These are phyloP conservation scores for Macrobrachium rosenbergii DNA, from an alignment of 1,140 invertebrate genomes.

Conservation along the genomic window DNA sequence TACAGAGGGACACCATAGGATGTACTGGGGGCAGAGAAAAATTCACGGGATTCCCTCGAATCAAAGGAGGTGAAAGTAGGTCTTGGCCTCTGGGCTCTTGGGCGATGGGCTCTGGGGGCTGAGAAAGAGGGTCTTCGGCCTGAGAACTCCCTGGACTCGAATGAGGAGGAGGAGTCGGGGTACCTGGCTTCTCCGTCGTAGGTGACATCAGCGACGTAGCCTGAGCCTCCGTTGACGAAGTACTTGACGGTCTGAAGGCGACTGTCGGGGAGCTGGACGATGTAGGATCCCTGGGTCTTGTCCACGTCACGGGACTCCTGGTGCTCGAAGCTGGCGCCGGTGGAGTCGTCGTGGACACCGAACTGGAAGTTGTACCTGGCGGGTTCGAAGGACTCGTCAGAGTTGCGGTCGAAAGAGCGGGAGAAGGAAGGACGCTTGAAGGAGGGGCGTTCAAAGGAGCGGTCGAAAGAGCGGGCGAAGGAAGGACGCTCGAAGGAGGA, in stretches of 20 bases:
- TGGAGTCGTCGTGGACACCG: background rate
- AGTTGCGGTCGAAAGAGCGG: too few relatives aligned
- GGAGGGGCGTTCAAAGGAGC: too few relatives aligned
- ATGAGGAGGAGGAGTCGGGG: slow-evolving; percentile 2
- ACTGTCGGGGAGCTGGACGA: slow-evolving; percentile 40
- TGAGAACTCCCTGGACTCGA: slow-evolving; percentile 30
- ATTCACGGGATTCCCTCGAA: too few relatives aligned
- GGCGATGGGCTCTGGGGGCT: background rate
- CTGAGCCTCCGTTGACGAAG: slow-evolving; percentile 40
- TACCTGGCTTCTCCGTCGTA: slow-evolving; percentile 43
- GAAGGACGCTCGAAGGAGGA: too few relatives aligned
- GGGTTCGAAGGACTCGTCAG: background rate
- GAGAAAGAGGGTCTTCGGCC: background rate
- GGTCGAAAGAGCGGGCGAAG: background rate
- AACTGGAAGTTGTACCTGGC: background rate
- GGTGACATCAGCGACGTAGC: slow-evolving; percentile 38
- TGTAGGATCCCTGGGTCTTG: slow-evolving; percentile 38
- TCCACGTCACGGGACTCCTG: slow-evolving; percentile 24
- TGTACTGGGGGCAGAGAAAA: background rate
- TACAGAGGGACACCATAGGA: background rate
- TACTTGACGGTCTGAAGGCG: slow-evolving; percentile 29
- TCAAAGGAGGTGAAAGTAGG: too few relatives aligned
- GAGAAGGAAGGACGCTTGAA: too few relatives aligned
- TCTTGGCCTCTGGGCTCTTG: too few relatives aligned
- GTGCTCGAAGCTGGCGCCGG: slow-evolving; percentile 16